Conservation (phyloP, 1,140 invertebrate genomes). For the Maniola jurtina region DNA sequence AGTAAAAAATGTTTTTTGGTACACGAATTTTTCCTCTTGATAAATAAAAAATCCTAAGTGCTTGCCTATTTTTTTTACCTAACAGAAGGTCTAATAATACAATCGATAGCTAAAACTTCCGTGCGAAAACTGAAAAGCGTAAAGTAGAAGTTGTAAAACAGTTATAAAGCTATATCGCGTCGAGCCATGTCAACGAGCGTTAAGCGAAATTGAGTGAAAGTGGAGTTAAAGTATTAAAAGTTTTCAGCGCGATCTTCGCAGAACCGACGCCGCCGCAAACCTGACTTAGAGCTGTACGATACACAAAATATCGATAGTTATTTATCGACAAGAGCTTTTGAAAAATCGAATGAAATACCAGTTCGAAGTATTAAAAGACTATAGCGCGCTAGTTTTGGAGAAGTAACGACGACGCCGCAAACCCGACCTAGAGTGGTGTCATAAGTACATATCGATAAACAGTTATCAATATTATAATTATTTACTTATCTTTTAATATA, state of each 20-base stretch:
- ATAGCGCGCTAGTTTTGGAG: too few species aligned
- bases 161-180: conserved; percentile 59
- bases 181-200: conserved; percentile 63
- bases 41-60: too few species aligned
- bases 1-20: too few species aligned
- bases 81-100: not conserved
- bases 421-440: too few species aligned
- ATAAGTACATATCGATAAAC: too few species aligned
- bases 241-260: conserved; percentile 71
- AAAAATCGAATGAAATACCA: not conserved
- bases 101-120: conserved; percentile 7
- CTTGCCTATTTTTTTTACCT: too few species aligned
- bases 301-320: conserved; percentile 23
- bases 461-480: too few species aligned
- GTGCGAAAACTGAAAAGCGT: conserved; percentile 9
- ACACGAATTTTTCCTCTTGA: too few species aligned
- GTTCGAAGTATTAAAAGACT: too few species aligned
- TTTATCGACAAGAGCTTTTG: not conserved
- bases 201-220: conserved; percentile 75
- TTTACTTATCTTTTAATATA: too few species aligned
- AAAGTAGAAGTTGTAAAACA: conserved; percentile 33
- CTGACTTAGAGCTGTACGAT: not conserved
- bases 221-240: conserved; percentile 78
- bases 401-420: too few species aligned
- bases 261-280: conserved; percentile 43